Evolutionary conservation across 2,797 vertebrate species (phyloP).

Genomic region (Phrynocephalus forsythii): DNA sequence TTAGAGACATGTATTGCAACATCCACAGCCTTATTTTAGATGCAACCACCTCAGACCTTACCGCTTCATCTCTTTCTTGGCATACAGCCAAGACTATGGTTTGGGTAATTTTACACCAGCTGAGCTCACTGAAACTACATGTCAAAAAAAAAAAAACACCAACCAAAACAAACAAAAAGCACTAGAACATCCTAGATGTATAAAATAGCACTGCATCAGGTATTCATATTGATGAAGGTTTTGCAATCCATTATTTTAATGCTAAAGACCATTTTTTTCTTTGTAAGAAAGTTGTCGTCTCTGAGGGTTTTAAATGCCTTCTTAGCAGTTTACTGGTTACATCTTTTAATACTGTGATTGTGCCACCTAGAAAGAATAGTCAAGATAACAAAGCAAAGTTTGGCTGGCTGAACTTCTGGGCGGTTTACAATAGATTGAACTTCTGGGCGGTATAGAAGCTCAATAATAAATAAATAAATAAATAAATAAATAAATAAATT

Average conservation of each 20-base stretch:
- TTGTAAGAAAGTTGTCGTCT: background rate
- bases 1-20: background rate
- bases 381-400: background rate
- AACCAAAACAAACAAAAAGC: no score
- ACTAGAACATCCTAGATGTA: background rate
- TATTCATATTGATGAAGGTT: background rate
- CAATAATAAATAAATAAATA: no score
- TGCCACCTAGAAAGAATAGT: background rate
- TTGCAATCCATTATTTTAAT: background rate
- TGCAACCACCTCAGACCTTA: background rate
- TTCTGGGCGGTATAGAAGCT: no score
- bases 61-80: conserved; percentile 10
- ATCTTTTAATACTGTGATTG: background rate
- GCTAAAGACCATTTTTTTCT: background rate
- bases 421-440: no score
- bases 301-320: background rate
- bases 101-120: background rate
- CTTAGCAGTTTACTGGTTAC: background rate
- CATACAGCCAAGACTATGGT: background rate
- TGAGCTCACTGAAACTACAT: background rate
- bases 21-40: background rate
- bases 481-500: no score
- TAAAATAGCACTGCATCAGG: background rate
- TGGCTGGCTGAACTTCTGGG: no score
- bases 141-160: background rate